Conservation (phyloP, 2,888 invertebrate species). For the Agrilus cyanescens region DNA sequence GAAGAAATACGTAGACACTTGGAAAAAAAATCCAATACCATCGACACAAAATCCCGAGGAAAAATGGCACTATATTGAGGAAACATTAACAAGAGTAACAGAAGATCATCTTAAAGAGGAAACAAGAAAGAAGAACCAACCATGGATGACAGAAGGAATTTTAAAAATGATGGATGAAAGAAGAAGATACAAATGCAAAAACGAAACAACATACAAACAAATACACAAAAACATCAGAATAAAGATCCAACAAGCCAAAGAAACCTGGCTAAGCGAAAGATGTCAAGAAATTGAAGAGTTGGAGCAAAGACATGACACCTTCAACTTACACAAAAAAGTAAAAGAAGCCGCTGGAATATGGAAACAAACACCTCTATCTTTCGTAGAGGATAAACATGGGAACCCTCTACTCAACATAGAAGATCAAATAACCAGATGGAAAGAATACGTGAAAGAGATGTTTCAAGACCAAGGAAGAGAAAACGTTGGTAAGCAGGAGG, state of each 20-base stretch:
- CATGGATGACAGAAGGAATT: constrained; percentile 8
- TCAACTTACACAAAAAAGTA: constrained; percentile 7
- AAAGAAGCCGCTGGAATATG: constrained; percentile 6
- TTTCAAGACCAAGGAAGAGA: constrained; percentile 4
- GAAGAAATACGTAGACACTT: no score
- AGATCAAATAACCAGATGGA: constrained; percentile 1
- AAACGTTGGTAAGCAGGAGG: neutral
- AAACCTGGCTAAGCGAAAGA: constrained; percentile 2
- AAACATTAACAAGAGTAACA: no score
- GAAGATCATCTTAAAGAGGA: constrained; percentile 3
- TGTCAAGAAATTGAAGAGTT: constrained; percentile 7
- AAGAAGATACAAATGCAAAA: constrained; percentile 6
- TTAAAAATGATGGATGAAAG: constrained; percentile 5
- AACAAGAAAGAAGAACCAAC: constrained; percentile 1
- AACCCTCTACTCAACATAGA: constrained; percentile 3
- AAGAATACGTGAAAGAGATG: constrained; percentile 4
- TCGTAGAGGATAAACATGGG: neutral
- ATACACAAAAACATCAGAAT: constrained; percentile 7
- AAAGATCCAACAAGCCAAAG: constrained; percentile 4
- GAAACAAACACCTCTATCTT: no score
- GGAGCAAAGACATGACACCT: constrained; percentile 1
- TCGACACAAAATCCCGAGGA: no score
- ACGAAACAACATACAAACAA: constrained; percentile 4
- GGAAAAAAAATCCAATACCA: no score
- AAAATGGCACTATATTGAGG: no score